Percentiles rank a stretch among this genome's conserved stretches.
Conservation (phyloP, 2,888 invertebrate genomes). For the Eubasilissa splendida region DNA sequence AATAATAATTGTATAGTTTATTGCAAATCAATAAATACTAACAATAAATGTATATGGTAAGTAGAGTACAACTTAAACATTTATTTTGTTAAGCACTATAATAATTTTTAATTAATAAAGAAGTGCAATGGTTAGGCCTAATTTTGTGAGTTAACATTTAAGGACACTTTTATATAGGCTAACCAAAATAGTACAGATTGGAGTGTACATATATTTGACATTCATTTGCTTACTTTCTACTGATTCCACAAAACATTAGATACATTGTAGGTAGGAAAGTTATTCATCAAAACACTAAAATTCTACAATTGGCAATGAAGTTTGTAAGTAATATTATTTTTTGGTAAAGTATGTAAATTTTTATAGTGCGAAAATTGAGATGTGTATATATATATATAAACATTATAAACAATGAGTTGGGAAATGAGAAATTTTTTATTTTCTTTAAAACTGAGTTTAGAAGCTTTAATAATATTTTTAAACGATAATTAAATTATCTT, state of each 20-base stretch:
- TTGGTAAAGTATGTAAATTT: slow-evolving; percentile 11
- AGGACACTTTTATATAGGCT: slow-evolving; percentile 38
- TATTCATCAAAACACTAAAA: slow-evolving; percentile 4
- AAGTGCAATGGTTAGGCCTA: slow-evolving; percentile 44
- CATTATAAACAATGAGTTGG: no score
- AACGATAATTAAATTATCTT: no score
- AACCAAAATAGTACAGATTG: slow-evolving; percentile 39
- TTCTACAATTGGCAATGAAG: slow-evolving; percentile 27
- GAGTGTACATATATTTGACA: slow-evolving; percentile 21
- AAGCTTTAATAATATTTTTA: no score
- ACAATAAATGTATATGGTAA: slow-evolving; percentile 56
- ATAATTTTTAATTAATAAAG: slow-evolving; percentile 32
- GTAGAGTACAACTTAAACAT: slow-evolving; percentile 62
- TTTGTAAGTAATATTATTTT: not conserved
- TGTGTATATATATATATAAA: no score
- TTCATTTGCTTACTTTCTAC: slow-evolving; percentile 21
- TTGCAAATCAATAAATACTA: slow-evolving; percentile 69
- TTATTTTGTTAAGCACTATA: slow-evolving; percentile 62
- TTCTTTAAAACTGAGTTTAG: no score
- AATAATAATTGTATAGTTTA: slow-evolving; percentile 51
- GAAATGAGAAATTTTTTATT: no score
- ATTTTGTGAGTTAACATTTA: slow-evolving; percentile 42
- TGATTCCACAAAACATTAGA: slow-evolving; percentile 11
- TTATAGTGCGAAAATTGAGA: no score
- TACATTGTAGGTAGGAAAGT: not conserved